Percentiles rank a stretch among this genome's conserved stretches.
Evolutionary conservation across 2,113 vertebrate genomes (phyloP).

Genomic region (Oncorhynchus keta): DNA sequence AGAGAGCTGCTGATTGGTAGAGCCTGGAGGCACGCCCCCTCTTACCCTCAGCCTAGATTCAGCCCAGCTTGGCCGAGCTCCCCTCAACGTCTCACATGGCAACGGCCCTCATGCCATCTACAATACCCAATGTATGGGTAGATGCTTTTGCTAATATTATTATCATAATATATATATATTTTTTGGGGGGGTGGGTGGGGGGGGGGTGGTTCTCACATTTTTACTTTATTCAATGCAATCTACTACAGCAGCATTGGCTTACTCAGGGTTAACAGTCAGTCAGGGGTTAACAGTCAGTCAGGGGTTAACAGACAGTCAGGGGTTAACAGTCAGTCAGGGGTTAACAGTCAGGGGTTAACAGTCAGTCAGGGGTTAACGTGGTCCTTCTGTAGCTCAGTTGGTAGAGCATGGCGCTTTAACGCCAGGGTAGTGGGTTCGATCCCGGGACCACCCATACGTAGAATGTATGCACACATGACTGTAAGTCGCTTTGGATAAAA

Average conservation of each 20-base stretch:
- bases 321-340: neutral
- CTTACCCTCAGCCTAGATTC: neutral
- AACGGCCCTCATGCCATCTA: neutral
- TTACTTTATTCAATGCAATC: too few relatives aligned
- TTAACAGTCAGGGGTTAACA: neutral
- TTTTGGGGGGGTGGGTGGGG: too few relatives aligned
- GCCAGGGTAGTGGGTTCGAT: too few relatives aligned
- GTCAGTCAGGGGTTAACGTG: neutral
- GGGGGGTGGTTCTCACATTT: neutral
- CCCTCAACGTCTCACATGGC: neutral
- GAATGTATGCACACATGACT: too few relatives aligned
- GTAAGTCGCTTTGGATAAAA: too few relatives aligned
- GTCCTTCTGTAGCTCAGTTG: too few relatives aligned
- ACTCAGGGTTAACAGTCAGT: neutral
- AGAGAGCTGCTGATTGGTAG: slow-evolving; percentile 13
- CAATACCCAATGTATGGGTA: neutral
- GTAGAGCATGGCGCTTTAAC: too few relatives aligned
- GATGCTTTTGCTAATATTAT: neutral
- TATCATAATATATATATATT: neutral
- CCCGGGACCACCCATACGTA: too few relatives aligned
- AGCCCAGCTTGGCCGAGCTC: neutral
- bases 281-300: too few relatives aligned
- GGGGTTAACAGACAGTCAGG: neutral
- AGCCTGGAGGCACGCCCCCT: slow-evolving; percentile 12
- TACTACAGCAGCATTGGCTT: too few relatives aligned